Evolutionary conservation across 1,140 invertebrate genomes (phyloP).

Genomic region (Matsumurasca onukii): DNA sequence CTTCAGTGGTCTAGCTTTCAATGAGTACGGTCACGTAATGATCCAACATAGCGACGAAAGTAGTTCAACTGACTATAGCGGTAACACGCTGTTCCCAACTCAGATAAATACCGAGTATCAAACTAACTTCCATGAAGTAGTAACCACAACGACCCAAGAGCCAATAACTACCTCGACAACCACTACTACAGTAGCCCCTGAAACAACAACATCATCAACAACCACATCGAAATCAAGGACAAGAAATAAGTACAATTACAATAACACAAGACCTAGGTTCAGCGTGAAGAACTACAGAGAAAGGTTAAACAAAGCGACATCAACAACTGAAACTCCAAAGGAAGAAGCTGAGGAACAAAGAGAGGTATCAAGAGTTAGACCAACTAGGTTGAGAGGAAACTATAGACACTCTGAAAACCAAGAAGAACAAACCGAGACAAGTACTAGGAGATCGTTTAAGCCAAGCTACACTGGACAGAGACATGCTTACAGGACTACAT

Average conservation of each 20-base stretch:
- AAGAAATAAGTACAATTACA: conserved; percentile 40
- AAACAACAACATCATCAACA: conserved; percentile 8
- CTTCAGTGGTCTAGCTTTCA: conserved; percentile 7
- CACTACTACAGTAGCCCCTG: background rate
- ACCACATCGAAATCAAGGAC: conserved; percentile 2
- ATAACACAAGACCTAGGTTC: conserved; percentile 41
- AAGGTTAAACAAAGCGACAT: conserved; percentile 46
- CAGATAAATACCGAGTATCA: conserved; percentile 9
- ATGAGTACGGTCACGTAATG: conserved; percentile 21
- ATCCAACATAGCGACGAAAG: background rate
- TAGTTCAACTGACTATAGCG: too few species aligned
- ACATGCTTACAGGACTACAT: conserved; percentile 34
- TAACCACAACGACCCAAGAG: conserved; percentile 27
- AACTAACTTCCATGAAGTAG: conserved; percentile 2
- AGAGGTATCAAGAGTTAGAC: conserved; percentile 25
- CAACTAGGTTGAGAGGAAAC: conserved; percentile 21
- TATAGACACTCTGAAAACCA: conserved; percentile 10
- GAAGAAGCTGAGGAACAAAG: background rate
- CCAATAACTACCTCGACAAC: conserved; percentile 33
- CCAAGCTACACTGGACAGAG: conserved; percentile 31
- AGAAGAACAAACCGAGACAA: conserved; percentile 28
- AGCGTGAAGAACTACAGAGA: conserved; percentile 52
- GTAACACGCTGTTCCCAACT: conserved; percentile 17
- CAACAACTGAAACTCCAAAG: conserved; percentile 38
- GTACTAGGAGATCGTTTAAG: conserved; percentile 38